Evolutionary conservation across 2,888 invertebrate species (phyloP).

Genomic region (Drosophila bunnanda): DNA sequence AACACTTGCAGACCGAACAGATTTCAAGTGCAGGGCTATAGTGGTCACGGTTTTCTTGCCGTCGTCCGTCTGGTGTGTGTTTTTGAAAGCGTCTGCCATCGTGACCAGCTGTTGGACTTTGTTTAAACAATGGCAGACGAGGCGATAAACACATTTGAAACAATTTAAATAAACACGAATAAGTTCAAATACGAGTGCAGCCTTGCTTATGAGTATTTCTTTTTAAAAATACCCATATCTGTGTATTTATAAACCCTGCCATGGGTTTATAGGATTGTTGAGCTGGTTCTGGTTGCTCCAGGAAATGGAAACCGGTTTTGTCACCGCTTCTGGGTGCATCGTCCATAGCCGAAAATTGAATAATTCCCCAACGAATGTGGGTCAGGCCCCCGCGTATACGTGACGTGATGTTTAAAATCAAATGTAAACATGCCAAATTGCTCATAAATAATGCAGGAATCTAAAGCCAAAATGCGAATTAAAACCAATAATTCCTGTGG

Average conservation of each 20-base stretch:
- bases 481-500: slow-evolving; percentile 1
- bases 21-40: slow-evolving; percentile 65
- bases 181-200: neutral
- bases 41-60: slow-evolving; percentile 47
- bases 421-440: slow-evolving; percentile 33
- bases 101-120: slow-evolving; percentile 33
- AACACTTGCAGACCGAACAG: slow-evolving; percentile 40
- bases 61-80: slow-evolving; percentile 9
- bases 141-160: slow-evolving; percentile 34
- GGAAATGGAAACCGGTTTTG: slow-evolving; percentile 51
- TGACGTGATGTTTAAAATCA: slow-evolving; percentile 20
- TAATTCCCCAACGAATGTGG: slow-evolving; percentile 60
- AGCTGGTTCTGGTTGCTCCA: slow-evolving; percentile 29
- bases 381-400: slow-evolving; percentile 58
- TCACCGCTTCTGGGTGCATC: slow-evolving; percentile 24
- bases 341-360: slow-evolving; percentile 58
- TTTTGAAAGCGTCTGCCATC: slow-evolving; percentile 34
- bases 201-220: slow-evolving; percentile 30
- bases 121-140: slow-evolving; percentile 49
- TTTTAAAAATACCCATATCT: slow-evolving; percentile 51
- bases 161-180: slow-evolving; percentile 20
- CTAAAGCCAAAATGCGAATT: slow-evolving; percentile 2
- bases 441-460: slow-evolving; percentile 63
- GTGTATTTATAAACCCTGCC: slow-evolving; percentile 14
- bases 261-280: slow-evolving; percentile 20